Evolutionary conservation across 35 echinoderm and acorn worm species (phyloP).

Genomic region (Nesometra sesokonis): DNA sequence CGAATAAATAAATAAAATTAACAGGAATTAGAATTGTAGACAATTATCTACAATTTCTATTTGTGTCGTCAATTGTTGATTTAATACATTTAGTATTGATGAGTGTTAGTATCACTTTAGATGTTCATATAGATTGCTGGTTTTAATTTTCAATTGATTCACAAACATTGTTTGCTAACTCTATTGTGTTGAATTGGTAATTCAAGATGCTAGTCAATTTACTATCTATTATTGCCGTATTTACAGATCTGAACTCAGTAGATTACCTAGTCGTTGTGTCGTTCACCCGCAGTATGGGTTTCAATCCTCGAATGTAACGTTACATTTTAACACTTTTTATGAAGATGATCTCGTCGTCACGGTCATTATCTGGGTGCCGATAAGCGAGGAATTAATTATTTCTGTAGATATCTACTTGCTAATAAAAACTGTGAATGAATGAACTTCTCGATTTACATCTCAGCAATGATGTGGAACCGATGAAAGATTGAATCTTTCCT

Average conservation of each 20-base stretch:
- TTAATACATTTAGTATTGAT: neutral
- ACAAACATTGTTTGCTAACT: neutral
- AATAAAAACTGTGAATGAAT: neutral
- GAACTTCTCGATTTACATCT: neutral
- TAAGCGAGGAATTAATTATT: neutral
- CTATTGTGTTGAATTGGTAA: neutral
- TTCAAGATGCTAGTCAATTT: neutral
- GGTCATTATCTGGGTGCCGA: neutral
- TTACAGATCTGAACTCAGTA: neutral
- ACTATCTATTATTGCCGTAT: neutral
- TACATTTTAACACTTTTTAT: neutral
- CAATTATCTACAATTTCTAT: neutral
- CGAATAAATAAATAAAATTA: neutral
- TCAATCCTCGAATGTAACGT: neutral
- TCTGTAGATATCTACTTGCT: neutral
- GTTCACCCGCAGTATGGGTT: neutral
- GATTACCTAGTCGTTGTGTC: neutral
- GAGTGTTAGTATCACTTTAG: neutral
- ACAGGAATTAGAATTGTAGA: neutral
- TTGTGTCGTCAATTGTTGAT: neutral
- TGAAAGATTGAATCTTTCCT: neutral
- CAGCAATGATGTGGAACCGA: neutral
- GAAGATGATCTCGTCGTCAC: neutral
- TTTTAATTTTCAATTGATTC: neutral
- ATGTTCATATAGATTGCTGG: neutral